phyloP scores from a whole-genome alignment of 2,113 vertebrate species.

The Oncorhynchus masou region DNA sequence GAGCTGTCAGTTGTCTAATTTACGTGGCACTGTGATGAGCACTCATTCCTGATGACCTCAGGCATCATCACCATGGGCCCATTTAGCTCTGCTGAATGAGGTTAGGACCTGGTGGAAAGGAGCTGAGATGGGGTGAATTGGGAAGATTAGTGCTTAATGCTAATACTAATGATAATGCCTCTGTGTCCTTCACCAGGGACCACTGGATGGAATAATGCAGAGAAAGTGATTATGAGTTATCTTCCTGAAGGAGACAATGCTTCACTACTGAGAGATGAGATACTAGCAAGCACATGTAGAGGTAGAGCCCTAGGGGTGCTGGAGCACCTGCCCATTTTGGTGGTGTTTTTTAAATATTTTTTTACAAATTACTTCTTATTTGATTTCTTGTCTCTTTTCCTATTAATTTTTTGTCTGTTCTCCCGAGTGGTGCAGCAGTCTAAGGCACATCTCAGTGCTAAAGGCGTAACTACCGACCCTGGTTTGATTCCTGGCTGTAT shows the following conservation, averaged over 20 bases:
- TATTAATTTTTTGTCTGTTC: too few relatives aligned
- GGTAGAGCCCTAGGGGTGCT: too few relatives aligned
- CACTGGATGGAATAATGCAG: neutral
- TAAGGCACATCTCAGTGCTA: too few relatives aligned
- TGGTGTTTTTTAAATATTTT: neutral
- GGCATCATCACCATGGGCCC: neutral
- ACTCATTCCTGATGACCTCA: neutral
- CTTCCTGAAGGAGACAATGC: neutral
- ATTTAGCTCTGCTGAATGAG: neutral
- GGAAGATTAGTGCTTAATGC: neutral
- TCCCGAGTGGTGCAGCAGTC: too few relatives aligned
- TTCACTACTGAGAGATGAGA: neutral
- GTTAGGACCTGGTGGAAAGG: neutral
- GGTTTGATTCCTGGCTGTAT: too few relatives aligned
- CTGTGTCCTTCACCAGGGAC: neutral
- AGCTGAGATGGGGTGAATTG: neutral
- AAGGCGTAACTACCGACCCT: too few relatives aligned
- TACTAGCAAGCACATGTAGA: neutral
- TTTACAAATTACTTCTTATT: neutral
- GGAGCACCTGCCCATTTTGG: too few relatives aligned
- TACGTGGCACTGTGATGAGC: neutral
- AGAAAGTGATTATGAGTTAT: neutral
- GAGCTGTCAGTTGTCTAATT: neutral
- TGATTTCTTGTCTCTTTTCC: neutral
- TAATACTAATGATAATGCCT: neutral